Evolutionary conservation across 1,140 invertebrate species (phyloP).

Genomic region (Coenobita brevimanus): DNA sequence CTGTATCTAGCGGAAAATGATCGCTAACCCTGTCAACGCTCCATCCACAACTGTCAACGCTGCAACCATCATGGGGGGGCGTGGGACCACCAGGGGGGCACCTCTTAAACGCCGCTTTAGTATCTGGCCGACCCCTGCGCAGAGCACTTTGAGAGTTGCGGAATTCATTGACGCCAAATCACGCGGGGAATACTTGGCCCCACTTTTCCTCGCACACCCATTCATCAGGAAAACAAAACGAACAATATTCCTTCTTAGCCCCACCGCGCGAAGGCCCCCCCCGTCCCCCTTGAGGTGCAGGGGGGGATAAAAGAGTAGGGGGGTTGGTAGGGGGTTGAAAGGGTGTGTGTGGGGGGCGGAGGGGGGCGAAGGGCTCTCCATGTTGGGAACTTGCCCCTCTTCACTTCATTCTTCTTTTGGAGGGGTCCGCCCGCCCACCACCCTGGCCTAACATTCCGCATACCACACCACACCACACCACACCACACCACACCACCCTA

Average conservation of each 20-base stretch:
- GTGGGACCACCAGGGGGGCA: constrained; percentile 34
- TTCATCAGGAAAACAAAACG: constrained; percentile 64
- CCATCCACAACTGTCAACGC: too few species aligned
- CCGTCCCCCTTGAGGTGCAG: constrained; percentile 32
- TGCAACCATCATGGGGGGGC: too few species aligned
- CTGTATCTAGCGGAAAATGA: too few species aligned
- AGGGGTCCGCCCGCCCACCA: too few species aligned
- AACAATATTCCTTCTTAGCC: constrained; percentile 37
- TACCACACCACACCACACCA: too few species aligned
- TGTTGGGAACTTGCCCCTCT: too few species aligned
- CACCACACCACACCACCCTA: too few species aligned
- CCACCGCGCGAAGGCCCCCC: constrained; percentile 34
- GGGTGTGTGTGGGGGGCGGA: constrained; percentile 15
- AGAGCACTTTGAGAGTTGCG: constrained; percentile 56
- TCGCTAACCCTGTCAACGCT: too few species aligned
- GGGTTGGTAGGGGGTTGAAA: constrained; percentile 17
- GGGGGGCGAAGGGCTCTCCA: constrained; percentile 3
- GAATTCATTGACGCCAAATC: constrained; percentile 63
- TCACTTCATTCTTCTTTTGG: too few species aligned
- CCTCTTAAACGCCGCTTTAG: constrained; percentile 52
- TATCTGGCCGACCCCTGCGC: constrained; percentile 18
- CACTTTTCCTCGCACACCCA: constrained; percentile 44
- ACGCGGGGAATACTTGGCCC: constrained; percentile 55
- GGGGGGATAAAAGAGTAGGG: constrained; percentile 30
- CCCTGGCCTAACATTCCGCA: too few species aligned